These are phyloP conservation scores for Diadophis punctatus DNA, from an alignment of 2,113 vertebrate species.

Conservation along the genomic window DNA sequence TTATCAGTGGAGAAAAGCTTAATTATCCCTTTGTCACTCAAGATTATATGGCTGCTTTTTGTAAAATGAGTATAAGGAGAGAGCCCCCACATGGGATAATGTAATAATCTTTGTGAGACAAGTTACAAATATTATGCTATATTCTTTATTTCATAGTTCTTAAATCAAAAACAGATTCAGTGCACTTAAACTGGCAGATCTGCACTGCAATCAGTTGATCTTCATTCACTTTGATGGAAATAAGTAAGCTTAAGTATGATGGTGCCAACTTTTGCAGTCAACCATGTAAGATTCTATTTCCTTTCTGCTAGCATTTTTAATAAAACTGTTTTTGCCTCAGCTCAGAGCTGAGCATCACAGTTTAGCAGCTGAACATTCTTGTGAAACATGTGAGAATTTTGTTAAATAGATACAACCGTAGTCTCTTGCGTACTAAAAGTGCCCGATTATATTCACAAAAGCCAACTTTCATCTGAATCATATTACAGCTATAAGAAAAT, in stretches of 20 bases:
- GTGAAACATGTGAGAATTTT: constrained; percentile 43
- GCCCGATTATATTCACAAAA: neutral
- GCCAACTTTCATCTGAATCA: neutral
- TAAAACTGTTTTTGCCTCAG: constrained; percentile 47
- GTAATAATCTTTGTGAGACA: neutral
- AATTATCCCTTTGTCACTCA: neutral
- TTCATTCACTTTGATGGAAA: neutral
- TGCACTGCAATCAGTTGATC: neutral
- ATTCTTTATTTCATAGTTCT: neutral
- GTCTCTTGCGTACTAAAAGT: constrained; percentile 55
- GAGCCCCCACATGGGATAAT: neutral
- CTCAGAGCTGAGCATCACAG: constrained; percentile 8
- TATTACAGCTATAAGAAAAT: neutral
- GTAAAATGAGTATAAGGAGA: neutral
- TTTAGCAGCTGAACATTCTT: constrained; percentile 45
- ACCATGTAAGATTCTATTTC: constrained; percentile 35
- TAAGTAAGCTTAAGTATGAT: neutral
- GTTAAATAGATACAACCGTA: constrained; percentile 53
- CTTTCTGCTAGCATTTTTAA: constrained; percentile 45
- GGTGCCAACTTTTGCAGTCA: neutral
- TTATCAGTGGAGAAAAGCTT: neutral
- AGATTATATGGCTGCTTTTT: neutral
- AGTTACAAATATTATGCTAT: neutral
- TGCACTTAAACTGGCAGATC: neutral
- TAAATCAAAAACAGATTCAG: neutral